Evolutionary conservation across 2,797 vertebrate genomes (phyloP), one percentile per base, ranked within the genome.

Genomic region (Cirrhinus mrigala): DNA sequence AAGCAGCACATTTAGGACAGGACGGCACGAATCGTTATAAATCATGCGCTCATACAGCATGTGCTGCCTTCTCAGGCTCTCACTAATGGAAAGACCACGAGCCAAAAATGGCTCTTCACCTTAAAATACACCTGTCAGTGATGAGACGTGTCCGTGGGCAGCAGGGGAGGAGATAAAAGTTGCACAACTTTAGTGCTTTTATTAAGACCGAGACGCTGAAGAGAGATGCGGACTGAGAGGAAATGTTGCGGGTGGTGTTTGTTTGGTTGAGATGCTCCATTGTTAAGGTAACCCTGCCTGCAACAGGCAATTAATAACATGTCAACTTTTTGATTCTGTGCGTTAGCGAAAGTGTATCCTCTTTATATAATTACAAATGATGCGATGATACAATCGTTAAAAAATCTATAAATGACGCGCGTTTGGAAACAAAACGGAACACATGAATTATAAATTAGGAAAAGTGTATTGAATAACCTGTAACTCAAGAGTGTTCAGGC

Each of bases 41-140:
- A 68, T 77, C 54, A 62, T 29, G 27, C 64, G 29, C 33, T 37
- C 46, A n/a, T 8, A 22, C 64, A 37, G 64, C 18, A 10, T 44
- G 24, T 46, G 18, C 48, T 46, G 56, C 10, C 69, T 46, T 64
- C 40, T 81, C 20, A 48, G 60, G 40, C 58, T 46, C 81, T 60
- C 58, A 27, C 27, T 40, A 64, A 64, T 29, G 62, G 54, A 70
- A 54, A 60, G 66, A 46, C 18, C 22, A 33, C 4, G 22, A 58
- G 58, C 50, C 82, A 70, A 48, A 83, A 81, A 54, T 52, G 24
- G 44, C 11, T 44, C 20, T 81, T 73, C 64, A 85, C 46, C 54
- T 87, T 79, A 87, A 86, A 78, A 81, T 82, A 56, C 85, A 85
- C 83, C 84, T 87, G 83, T 77, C 64, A 14, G 33, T 24, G 78